Conservation (phyloP, 2,113 vertebrate species). For the Cygnus atratus region DNA sequence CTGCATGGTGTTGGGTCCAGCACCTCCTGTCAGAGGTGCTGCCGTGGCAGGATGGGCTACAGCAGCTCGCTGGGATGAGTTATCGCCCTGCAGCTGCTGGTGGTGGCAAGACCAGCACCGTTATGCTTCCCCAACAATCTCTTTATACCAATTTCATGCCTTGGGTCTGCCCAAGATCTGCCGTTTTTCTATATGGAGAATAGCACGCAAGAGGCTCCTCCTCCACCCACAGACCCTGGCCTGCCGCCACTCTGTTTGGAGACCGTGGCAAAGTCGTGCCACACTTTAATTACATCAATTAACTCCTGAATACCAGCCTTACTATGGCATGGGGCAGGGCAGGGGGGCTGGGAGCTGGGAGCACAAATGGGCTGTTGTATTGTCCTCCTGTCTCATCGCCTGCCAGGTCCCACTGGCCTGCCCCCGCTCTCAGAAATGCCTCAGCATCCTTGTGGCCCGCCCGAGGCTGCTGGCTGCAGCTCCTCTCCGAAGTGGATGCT, state of each 20-base stretch:
- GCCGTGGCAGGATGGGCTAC: neutral
- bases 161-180: slow-evolving; percentile 15
- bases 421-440: neutral
- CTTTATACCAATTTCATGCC: slow-evolving; percentile 31
- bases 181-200: slow-evolving; percentile 13
- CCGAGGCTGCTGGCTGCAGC: neutral
- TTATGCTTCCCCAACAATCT: neutral
- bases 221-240: slow-evolving; percentile 9
- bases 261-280: slow-evolving; percentile 37
- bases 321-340: slow-evolving; percentile 24
- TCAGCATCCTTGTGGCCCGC: neutral
- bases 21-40: neutral
- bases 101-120: neutral
- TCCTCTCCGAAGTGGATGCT: neutral
- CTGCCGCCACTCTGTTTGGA: neutral
- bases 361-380: slow-evolving; percentile 18
- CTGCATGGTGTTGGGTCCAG: neutral
- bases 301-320: slow-evolving; percentile 47
- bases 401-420: slow-evolving; percentile 46
- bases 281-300: slow-evolving; percentile 61
- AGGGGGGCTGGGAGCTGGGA: neutral
- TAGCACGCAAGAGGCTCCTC: neutral
- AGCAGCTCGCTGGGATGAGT: neutral
- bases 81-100: slow-evolving; percentile 6
- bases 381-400: slow-evolving; percentile 19